phyloP scores from a whole-genome alignment of 2,888 invertebrate genomes.

The Polia nebulosa region DNA sequence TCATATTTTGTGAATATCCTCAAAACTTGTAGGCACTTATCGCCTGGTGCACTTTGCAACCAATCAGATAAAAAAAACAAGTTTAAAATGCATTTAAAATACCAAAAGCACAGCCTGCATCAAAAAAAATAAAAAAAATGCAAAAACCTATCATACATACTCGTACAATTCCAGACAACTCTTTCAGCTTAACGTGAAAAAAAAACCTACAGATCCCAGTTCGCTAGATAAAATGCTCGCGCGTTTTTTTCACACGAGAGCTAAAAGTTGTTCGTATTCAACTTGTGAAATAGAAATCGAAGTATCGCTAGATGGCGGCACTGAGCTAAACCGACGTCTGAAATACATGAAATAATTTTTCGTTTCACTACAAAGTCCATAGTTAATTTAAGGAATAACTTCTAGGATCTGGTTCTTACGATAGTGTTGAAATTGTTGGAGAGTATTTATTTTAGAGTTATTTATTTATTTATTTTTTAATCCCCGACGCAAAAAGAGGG shows the following conservation, averaged over 20 bases:
- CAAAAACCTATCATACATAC: conserved; percentile 10
- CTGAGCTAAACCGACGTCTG: conserved; percentile 54
- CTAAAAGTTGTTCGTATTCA: conserved; percentile 65
- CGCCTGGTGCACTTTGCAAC: neutral
- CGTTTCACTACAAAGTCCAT: conserved; percentile 26
- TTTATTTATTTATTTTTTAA: no score
- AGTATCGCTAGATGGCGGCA: conserved; percentile 35
- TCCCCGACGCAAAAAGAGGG: no score
- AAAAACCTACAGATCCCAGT: conserved; percentile 45
- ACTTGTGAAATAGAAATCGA: conserved; percentile 53
- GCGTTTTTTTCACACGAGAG: conserved; percentile 52
- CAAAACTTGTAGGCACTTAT: neutral
- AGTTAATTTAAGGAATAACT: conserved; percentile 32
- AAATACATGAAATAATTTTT: conserved; percentile 57
- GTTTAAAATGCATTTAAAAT: neutral
- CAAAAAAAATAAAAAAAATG: neutral
- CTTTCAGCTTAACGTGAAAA: neutral
- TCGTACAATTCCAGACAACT: neutral
- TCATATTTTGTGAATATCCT: neutral
- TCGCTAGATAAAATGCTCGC: conserved; percentile 48
- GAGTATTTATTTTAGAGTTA: conserved; percentile 11
- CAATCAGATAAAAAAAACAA: neutral
- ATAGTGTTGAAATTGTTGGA: conserved; percentile 38
- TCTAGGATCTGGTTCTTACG: conserved; percentile 8
- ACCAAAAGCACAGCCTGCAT: neutral